Conservation (phyloP, 2,888 invertebrate species). For the Phymatocera aterrima region DNA sequence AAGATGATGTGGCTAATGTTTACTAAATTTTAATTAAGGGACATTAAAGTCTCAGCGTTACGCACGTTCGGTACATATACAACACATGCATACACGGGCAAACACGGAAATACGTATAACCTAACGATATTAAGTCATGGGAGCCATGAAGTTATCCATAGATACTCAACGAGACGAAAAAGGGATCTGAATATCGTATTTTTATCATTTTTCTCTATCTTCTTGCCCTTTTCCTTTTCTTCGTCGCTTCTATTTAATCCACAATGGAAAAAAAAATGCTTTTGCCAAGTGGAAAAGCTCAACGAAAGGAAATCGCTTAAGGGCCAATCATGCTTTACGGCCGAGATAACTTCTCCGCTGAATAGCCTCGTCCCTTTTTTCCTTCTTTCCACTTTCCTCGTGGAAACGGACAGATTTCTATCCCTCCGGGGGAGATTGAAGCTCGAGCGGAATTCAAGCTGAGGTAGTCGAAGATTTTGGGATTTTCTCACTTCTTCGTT, state of each 20-base stretch:
- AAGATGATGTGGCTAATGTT: constrained; percentile 41
- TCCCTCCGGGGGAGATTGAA: not conserved
- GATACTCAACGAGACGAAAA: constrained; percentile 1
- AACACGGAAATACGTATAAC: too few relatives aligned
- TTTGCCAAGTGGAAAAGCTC: not conserved
- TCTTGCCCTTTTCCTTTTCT: not conserved
- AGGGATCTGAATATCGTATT: constrained; percentile 10
- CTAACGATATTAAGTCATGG: not conserved
- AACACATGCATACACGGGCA: not conserved
- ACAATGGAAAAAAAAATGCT: not conserved
- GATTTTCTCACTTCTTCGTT: too few relatives aligned
- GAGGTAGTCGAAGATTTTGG: not conserved
- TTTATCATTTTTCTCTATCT: not conserved
- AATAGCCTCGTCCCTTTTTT: not conserved
- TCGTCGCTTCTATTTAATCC: not conserved
- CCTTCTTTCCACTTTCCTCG: too few relatives aligned
- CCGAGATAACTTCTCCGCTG: constrained; percentile 2
- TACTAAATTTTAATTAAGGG: constrained; percentile 39
- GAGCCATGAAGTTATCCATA: constrained; percentile 2
- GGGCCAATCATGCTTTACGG: not conserved
- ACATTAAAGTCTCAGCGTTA: constrained; percentile 24
- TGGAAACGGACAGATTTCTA: not conserved
- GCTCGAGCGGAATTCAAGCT: not conserved
- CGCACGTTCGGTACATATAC: constrained; percentile 7
- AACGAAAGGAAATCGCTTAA: not conserved